Base-by-base conservation (phyloP, 2,113 vertebrate genomes). In the Hydropotes inermis region DNA sequence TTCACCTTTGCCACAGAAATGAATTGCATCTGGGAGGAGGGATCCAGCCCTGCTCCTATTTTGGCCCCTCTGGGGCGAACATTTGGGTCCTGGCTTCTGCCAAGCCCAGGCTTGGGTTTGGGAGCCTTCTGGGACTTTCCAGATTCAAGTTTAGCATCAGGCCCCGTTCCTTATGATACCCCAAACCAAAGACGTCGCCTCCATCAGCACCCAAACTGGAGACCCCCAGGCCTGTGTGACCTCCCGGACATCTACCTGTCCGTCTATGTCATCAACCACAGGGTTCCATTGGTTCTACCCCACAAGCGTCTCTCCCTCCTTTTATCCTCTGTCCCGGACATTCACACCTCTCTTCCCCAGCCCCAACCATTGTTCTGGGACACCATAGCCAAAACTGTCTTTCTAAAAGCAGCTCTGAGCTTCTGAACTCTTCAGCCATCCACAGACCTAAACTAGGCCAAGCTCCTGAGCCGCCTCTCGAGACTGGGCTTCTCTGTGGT, bases 381-480 rank as follows among this genome's bases (percentile, higher is more conserved):
- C 47, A 70, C 33, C 28, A 2, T 45, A 7, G 16, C 93, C 64
- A 57, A 21, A 54, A 23, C 30, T 84, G 81, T 89, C 94, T 74
- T 95, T 91, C 45, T 86, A 50, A 79, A 94, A 60, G 84, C 74
- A 70, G 64, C 78, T 78, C 85, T 91, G 96, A 90, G 84, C 91
- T 82, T 79, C 79, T 25, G 3, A 96, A 93, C 93, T 67, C 83
- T 61, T 96, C 43, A 86, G 58, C 81, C 57, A 86, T 83, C 93
- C 95, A 52, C 60, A 39, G 4, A 79, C 78, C 90, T 81, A 96
- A 95, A 95, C 36, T 87, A 96, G 96, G 95, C 95, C 97, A 95
- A 30, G 87, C 93, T 97, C 74, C 94, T 2, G 70, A 79, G 87
- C 52, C 14, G 15, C 64, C 47, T 27, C 79, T 54, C 7, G 28